phyloP scores from a whole-genome alignment of 2,888 invertebrate genomes.

The Lasioglossum villosulum region DNA sequence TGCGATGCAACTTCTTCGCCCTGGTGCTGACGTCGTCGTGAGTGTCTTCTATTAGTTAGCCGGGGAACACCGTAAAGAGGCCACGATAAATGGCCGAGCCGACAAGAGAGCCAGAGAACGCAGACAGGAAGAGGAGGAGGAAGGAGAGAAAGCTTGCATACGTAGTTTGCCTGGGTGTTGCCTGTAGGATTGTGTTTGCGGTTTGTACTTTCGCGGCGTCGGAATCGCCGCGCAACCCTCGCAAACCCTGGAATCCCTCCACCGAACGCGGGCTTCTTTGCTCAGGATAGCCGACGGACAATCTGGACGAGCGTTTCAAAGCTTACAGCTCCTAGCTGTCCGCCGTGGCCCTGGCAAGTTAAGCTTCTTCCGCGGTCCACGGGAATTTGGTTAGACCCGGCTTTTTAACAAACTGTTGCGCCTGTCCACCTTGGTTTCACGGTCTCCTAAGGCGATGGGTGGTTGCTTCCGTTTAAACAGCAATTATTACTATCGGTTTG shows the following conservation, averaged over 20 bases:
- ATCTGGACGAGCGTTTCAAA: slow-evolving; percentile 28
- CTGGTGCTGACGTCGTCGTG: slow-evolving; percentile 36
- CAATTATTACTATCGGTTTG: neutral
- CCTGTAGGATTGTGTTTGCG: slow-evolving; percentile 71
- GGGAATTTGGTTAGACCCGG: neutral
- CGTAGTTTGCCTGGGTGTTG: slow-evolving; percentile 27
- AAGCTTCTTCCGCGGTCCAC: neutral
- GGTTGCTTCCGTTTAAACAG: neutral
- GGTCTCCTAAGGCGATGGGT: neutral
- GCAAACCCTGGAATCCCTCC: slow-evolving; percentile 72
- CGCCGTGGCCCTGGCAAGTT: neutral
- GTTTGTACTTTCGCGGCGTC: slow-evolving; percentile 63
- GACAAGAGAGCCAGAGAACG: slow-evolving; percentile 18
- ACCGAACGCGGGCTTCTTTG: slow-evolving; percentile 62
- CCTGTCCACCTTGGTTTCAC: neutral
- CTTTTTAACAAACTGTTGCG: slow-evolving; percentile 11
- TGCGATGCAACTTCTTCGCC: slow-evolving; percentile 36
- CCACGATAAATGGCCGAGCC: slow-evolving; percentile 55
- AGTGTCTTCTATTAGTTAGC: slow-evolving; percentile 47
- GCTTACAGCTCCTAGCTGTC: slow-evolving; percentile 8
- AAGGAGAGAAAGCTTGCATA: slow-evolving; percentile 19
- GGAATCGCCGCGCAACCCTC: slow-evolving; percentile 33
- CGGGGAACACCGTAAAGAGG: slow-evolving; percentile 47
- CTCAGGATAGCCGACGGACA: slow-evolving; percentile 14
- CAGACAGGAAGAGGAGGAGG: neutral